phyloP scores from a whole-genome alignment of 2,797 vertebrate genomes.

The Girardinus metallicus region DNA sequence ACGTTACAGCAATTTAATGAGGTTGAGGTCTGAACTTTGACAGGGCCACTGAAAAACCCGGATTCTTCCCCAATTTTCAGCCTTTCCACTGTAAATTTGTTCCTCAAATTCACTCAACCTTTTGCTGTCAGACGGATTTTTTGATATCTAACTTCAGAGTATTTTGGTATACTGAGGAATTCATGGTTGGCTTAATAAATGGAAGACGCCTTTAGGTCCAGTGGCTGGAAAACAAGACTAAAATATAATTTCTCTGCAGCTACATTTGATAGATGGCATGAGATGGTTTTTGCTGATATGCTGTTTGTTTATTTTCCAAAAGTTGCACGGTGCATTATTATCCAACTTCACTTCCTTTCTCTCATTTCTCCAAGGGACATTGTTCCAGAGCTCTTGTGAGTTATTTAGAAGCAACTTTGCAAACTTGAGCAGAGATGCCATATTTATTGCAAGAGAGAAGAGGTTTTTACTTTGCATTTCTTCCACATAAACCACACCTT shows the following conservation, averaged over 20 bases:
- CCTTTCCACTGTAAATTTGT: neutral
- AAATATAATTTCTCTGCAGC: neutral
- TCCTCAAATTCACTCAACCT: neutral
- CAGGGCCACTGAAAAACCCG: neutral
- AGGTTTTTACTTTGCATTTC: neutral
- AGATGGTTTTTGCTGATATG: neutral
- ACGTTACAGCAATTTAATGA: neutral
- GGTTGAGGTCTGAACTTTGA: neutral
- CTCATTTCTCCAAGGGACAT: neutral
- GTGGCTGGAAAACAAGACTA: neutral
- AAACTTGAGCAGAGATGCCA: neutral
- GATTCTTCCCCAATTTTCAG: neutral
- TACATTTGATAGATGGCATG: neutral
- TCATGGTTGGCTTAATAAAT: neutral
- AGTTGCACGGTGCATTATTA: neutral
- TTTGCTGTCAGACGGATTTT: neutral
- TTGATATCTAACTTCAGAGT: neutral
- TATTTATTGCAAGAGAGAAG: neutral
- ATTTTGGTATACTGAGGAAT: neutral
- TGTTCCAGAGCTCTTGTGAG: neutral
- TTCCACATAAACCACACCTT: neutral
- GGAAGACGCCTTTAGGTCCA: neutral
- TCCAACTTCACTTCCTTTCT: neutral
- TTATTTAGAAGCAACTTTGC: neutral
- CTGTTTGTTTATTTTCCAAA: neutral